Evolutionary conservation across 37 sponge, comb jelly and placozoan species (phyloP).

Genomic region (Aphrocallistes beatrix): DNA sequence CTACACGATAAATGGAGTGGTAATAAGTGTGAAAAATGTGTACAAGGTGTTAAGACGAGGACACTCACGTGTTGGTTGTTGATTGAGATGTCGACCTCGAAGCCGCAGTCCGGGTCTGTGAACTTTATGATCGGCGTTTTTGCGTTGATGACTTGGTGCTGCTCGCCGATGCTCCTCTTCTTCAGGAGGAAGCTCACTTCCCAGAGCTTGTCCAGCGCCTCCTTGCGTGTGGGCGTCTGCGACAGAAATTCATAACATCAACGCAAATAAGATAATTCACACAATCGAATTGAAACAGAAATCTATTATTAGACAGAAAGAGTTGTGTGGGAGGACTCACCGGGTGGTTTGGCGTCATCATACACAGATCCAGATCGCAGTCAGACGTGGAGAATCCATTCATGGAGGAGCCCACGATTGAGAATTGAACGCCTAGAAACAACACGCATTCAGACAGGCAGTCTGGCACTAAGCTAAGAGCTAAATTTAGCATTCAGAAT

Average conservation of each 20-base stretch:
- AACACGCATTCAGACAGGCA: background rate
- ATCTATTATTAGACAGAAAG: background rate
- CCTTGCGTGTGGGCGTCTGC: background rate
- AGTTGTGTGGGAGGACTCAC: background rate
- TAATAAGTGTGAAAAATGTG: background rate
- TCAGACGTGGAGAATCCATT: slow-evolving; percentile 11
- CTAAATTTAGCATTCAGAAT: too few species aligned
- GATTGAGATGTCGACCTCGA: slow-evolving; percentile 30
- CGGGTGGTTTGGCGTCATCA: slow-evolving; percentile 9
- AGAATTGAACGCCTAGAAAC: background rate
- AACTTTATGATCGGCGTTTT: slow-evolving; percentile 37
- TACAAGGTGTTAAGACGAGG: background rate
- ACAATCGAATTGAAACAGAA: background rate
- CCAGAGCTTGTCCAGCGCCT: background rate
- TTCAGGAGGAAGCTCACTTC: background rate
- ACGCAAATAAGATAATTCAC: background rate
- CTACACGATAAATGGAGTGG: too few species aligned
- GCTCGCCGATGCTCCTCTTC: background rate
- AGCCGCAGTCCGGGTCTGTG: slow-evolving; percentile 17
- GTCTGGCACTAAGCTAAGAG: background rate
- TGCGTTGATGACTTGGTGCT: slow-evolving; percentile 19
- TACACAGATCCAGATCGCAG: background rate
- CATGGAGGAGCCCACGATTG: background rate
- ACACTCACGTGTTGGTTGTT: slow-evolving; percentile 28
- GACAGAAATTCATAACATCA: background rate